Evolutionary conservation across 2,113 vertebrate species (phyloP), one percentile per base, ranked within the genome.

Genomic region (Actenoides lindsayi): DNA sequence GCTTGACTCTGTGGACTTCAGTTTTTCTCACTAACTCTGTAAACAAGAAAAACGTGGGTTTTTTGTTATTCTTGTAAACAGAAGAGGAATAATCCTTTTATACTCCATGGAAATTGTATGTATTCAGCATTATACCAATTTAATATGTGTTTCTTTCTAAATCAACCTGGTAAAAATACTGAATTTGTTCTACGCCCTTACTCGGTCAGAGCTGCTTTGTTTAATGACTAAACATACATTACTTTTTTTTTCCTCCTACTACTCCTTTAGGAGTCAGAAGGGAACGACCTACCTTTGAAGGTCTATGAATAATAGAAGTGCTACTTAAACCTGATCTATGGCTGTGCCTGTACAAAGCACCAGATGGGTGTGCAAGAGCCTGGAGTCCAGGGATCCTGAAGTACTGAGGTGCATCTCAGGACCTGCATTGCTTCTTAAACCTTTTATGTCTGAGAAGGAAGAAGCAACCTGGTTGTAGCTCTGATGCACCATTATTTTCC

Each of bases 341-440:
- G 21, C 28, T 63, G 9, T 77, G 30, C 35, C 24, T 64, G 5
- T 70, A n/a, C 48, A 65, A 68, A 89, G 24, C 17, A 16, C 21
- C 12, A 30, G 13, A 6, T 0, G 0, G 18, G 8, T 69, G 13
- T 63, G 42, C 1, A 2, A 57, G 23, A 76, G 31, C 35, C 48
- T 54, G 2, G 28, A 60, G 48, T 57, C 27, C 24, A 80, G 54
- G 73, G 24, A 39, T 33, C 2, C 31, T 50, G 59, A 33, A 68
- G 20, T 60, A 11, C 31, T 68, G 27, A 31, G 16, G 2, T 57
- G 20, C n/a, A 10, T 39, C 44, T 62, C 31, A 57, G 37, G 28
- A 71, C 53, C 56, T 41, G 12, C 37, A 31, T 53, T 80, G 27
- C 24, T 81, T 54, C 65, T 18, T 53, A 31, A 39, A 53, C 24